Base-by-base conservation (phyloP, 1,140 invertebrate species). In the Choristoneura fumiferana region DNA sequence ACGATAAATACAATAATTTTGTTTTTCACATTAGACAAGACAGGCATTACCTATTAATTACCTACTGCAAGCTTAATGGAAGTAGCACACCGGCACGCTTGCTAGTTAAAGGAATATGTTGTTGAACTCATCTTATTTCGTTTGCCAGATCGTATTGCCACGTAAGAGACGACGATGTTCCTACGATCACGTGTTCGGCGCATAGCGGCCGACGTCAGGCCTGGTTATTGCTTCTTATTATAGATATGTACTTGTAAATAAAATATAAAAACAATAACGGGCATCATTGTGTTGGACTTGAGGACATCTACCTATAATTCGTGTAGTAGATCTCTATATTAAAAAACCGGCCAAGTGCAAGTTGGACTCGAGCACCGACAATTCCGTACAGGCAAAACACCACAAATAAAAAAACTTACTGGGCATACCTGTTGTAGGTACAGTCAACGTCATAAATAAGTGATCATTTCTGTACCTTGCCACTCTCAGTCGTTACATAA, bases 21-120 rank as follows among this genome's bases (percentile, higher is more conserved):
- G n/a, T 49, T 18, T 17, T 49, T 49, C 43, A 49, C 17, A 49
- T 49, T n/a, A 49, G 12, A 15, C n/a, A 13, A 35, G 33, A 36
- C 29, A 29, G 29, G 10, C 52, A 36, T 35, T 54, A 38, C 13
- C 37, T 38, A 36, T 35, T 54, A 38, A 1, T 8, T 38, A 10
- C 9, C 37, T n/a, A 36, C 29, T 34, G 52, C 52, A 8, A 4
- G 33, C 52, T 35, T 54, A 54, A 54, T 54, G 52, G 52, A 54
- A 54, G 52, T 36, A 54, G 52, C 52, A 54, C 52, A 36, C 52
- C 34, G 52, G 15, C 12, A 6, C 3, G 10, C 29, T 14, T 29
- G 13, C 13, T 36, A 54, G 52, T 54, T 36, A 36, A 35, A 36
- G 52, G 52, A 49, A 49, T 49, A 49, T 49, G 18, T 49, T 29